Evolutionary conservation across 2,888 invertebrate genomes (phyloP).

Genomic region (Deroplatys truncata): DNA sequence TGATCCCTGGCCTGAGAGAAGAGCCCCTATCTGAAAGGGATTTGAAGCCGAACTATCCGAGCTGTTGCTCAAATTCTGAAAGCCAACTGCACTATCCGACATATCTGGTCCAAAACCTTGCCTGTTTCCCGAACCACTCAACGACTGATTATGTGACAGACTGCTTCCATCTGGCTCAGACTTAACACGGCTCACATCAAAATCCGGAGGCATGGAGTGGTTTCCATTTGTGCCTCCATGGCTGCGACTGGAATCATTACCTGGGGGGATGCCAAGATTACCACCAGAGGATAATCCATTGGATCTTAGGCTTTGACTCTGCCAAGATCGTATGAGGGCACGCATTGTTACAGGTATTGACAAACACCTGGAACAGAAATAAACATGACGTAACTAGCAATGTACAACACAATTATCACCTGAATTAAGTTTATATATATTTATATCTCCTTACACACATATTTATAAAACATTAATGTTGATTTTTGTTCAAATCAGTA

Average conservation of each 20-base stretch:
- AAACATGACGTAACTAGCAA: background rate
- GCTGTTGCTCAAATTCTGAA: slow-evolving; percentile 47
- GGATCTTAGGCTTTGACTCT: slow-evolving; percentile 53
- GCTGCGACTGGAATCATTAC: slow-evolving; percentile 16
- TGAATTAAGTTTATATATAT: too few species aligned
- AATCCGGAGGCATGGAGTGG: slow-evolving; percentile 33
- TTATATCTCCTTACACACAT: too few species aligned
- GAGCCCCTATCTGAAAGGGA: slow-evolving; percentile 41
- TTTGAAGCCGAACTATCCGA: slow-evolving; percentile 45
- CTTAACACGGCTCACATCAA: slow-evolving; percentile 26
- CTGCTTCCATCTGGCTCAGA: slow-evolving; percentile 24
- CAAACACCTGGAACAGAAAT: slow-evolving; percentile 55
- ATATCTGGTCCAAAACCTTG: slow-evolving; percentile 23
- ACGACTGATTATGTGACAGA: slow-evolving; percentile 13
- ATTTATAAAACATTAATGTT: too few species aligned
- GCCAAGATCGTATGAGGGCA: slow-evolving; percentile 81
- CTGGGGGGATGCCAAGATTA: slow-evolving; percentile 18
- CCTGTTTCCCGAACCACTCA: slow-evolving; percentile 19
- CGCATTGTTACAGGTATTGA: slow-evolving; percentile 92
- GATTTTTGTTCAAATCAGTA: too few species aligned
- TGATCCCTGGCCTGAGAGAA: slow-evolving; percentile 45
- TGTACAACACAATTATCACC: too few species aligned
- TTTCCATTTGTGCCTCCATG: slow-evolving; percentile 35
- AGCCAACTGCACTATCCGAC: slow-evolving; percentile 33
- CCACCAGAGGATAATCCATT: slow-evolving; percentile 16